Evolutionary conservation across 2,113 vertebrate genomes (phyloP).

Genomic region (Lycocorax pyrrhopterus): DNA sequence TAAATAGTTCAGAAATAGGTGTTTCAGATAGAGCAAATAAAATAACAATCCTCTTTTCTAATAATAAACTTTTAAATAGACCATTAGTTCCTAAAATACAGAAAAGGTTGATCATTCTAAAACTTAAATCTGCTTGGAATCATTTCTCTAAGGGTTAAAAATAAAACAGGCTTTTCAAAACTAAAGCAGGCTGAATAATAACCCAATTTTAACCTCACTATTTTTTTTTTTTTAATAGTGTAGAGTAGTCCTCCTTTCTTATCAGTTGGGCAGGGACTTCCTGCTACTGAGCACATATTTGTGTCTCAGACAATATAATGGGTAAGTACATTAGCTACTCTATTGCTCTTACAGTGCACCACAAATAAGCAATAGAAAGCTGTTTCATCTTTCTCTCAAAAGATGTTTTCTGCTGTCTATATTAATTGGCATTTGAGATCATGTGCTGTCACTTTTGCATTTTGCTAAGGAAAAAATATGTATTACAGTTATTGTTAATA

Average conservation of each 20-base stretch:
- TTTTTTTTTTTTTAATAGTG: neutral
- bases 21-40: neutral
- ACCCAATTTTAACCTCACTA: neutral
- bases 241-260: conserved; percentile 8
- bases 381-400: neutral
- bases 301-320: neutral
- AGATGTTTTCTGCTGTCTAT: neutral
- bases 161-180: conserved; percentile 1
- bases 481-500: neutral
- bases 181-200: neutral
- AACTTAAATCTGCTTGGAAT: neutral
- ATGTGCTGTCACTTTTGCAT: neutral
- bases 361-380: neutral
- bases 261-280: conserved; percentile 56
- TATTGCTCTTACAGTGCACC: neutral
- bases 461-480: conserved; percentile 1
- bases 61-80: neutral
- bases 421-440: neutral
- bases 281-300: conserved; percentile 27
- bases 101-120: neutral
- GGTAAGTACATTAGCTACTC: neutral
- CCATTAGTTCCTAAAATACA: neutral
- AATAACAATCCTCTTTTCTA: neutral
- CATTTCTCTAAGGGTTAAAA: conserved; percentile 11
- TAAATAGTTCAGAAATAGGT: neutral